These are phyloP conservation scores for Atopsyche davidsoni DNA, from an alignment of 1,140 invertebrate species.

Conservation along the genomic window DNA sequence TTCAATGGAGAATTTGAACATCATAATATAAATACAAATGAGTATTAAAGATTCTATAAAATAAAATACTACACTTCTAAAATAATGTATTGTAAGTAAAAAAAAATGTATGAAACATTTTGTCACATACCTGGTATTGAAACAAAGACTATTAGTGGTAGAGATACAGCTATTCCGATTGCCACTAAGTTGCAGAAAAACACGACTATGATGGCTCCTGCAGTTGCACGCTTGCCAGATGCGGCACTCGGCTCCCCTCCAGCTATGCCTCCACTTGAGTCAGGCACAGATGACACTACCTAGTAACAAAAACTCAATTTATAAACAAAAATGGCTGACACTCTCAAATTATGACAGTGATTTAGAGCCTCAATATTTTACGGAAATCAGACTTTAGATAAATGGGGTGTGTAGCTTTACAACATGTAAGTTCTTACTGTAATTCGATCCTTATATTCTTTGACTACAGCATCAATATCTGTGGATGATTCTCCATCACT, in stretches of 20 bases:
- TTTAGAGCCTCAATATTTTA: too few relatives aligned
- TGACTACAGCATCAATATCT: slow-evolving; percentile 52
- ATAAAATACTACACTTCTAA: too few relatives aligned
- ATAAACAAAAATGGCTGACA: too few relatives aligned
- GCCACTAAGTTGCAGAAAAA: slow-evolving; percentile 38
- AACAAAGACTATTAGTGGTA: slow-evolving; percentile 18
- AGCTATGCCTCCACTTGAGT: slow-evolving; percentile 36
- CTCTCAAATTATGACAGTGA: too few relatives aligned
- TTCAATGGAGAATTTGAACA: not conserved
- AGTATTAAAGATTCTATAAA: too few relatives aligned
- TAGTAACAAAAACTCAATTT: slow-evolving; percentile 24
- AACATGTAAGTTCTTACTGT: slow-evolving; percentile 36
- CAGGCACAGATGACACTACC: slow-evolving; percentile 45
- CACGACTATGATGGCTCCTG: slow-evolving; percentile 36
- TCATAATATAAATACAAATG: not conserved
- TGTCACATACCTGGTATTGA: slow-evolving; percentile 16
- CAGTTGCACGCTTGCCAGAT: slow-evolving; percentile 33
- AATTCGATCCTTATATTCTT: slow-evolving; percentile 51
- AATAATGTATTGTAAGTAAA: too few relatives aligned
- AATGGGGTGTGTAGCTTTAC: not conserved
- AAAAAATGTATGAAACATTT: too few relatives aligned
- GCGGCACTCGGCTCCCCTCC: slow-evolving; percentile 35
- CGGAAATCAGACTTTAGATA: not conserved
- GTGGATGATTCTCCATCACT: slow-evolving; percentile 47
- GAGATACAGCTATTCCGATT: slow-evolving; percentile 32